These are phyloP conservation scores for Syrista parreyssii DNA, from an alignment of 2,888 invertebrate species.

Conservation along the genomic window DNA sequence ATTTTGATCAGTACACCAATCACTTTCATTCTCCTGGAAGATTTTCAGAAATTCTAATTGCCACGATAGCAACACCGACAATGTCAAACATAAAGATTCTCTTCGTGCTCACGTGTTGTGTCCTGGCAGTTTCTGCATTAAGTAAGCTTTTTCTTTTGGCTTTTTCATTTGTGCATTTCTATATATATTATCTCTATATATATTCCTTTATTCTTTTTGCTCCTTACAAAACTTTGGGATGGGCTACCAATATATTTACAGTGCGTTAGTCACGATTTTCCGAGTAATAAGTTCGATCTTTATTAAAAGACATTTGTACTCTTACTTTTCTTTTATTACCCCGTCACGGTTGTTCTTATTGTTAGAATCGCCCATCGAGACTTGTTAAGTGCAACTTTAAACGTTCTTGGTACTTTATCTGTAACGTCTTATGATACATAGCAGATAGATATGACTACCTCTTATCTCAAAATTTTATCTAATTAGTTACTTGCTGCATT, in stretches of 20 bases:
- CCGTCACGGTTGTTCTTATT: not conserved
- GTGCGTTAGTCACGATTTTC: too few species aligned
- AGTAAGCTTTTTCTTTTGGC: not conserved
- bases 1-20: not conserved
- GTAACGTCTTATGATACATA: not conserved
- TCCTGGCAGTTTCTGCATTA: not conserved
- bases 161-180: not conserved
- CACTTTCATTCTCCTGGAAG: not conserved
- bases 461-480: not conserved
- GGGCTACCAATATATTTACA: not conserved
- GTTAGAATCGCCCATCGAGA: not conserved
- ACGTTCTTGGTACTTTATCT: not conserved
- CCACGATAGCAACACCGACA: not conserved
- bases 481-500: not conserved
- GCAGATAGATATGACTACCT: not conserved
- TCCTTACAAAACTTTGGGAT: not conserved
- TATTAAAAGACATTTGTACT: too few species aligned
- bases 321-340: not conserved
- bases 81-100: not conserved
- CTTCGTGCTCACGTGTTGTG: not conserved
- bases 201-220: not conserved
- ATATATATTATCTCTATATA: not conserved
- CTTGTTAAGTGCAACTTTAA: not conserved
- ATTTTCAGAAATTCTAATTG: not conserved
- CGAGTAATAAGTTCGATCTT: not conserved